Base-by-base conservation (phyloP, 2,888 invertebrate genomes). In the Taenaris catops region DNA sequence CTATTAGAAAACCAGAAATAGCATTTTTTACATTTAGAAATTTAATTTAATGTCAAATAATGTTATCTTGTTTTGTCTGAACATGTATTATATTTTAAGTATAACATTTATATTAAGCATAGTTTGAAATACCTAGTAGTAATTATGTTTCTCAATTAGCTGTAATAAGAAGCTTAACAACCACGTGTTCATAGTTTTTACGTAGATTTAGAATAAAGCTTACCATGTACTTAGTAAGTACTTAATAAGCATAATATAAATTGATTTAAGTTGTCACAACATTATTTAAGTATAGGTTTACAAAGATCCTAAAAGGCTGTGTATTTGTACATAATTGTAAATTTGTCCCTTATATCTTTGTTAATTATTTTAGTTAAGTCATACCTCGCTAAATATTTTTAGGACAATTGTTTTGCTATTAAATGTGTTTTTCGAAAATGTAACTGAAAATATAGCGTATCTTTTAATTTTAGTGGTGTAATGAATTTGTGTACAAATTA, bases 281-380 rank as follows among this genome's bases (percentile, higher is more conserved):
- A 35, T 39, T 34, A 24, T 38, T 28, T 41, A 43, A 43, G 25
- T 9, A 41, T 54, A 51, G 45, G 62, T 67, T n/a, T 64, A 64
- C 58, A 65, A 79, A 70, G 70, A 71, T 80, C 67, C 68, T 58
- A 46, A 60, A 61, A 72, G 74, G 69, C 75, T 80, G 75, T 79
- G 67, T 71, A n/a, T 79, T 72, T 80, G 74, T 81, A 81, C 70
- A 78, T 78, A 70, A 70, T 49, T 79, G 73, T 74, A 70, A 71
- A 73, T 72, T n/a, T 61, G 25, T 25, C 20, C 24, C 20, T 19
- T 7, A 25, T 33, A 11, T 27, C 26, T 11, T 25, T 25, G 3
- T 20, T 8, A 2, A 11, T 19, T 16, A 16, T 14, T 36, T 18
- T 10, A 7, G 7, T 7, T 39, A 29, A 6, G 17, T 9, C n/a